phyloP scores from a whole-genome alignment of 2,888 invertebrate species.

The Drosophila pseudotalamancana region DNA sequence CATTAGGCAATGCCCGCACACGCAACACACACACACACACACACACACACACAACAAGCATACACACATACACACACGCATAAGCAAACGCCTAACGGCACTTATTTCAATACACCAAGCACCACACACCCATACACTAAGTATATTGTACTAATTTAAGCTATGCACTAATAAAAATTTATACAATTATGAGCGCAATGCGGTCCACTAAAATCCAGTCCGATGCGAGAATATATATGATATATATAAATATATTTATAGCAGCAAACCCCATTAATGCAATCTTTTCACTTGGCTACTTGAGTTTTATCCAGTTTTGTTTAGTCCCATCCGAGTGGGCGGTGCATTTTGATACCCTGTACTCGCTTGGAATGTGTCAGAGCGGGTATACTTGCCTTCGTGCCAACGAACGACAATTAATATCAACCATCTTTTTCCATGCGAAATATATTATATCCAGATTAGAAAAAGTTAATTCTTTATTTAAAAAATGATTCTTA shows the following conservation, averaged over 20 bases:
- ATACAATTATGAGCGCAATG: constrained; percentile 51
- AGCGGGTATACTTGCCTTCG: neutral
- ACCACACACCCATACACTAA: constrained; percentile 32
- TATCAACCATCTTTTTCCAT: too few species aligned
- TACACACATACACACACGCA: constrained; percentile 4
- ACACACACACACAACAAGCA: neutral
- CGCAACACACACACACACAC: constrained; percentile 4
- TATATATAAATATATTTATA: constrained; percentile 7
- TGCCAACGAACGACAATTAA: too few species aligned
- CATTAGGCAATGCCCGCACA: constrained; percentile 13
- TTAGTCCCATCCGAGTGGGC: constrained; percentile 13
- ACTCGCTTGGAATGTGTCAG: neutral
- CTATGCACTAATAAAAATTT: constrained; percentile 68
- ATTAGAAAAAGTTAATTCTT: too few species aligned
- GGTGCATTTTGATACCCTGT: neutral
- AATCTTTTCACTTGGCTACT: constrained; percentile 35
- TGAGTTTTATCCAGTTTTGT: constrained; percentile 32
- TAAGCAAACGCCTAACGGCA: constrained; percentile 5
- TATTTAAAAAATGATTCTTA: too few species aligned
- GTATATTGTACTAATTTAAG: constrained; percentile 68
- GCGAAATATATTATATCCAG: too few species aligned
- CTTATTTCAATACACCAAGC: constrained; percentile 2
- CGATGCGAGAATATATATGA: constrained; percentile 1
- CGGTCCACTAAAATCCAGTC: neutral
- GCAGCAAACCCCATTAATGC: constrained; percentile 29